Base-by-base conservation (phyloP, 2,113 vertebrate genomes). In the Eidolon helvum region DNA sequence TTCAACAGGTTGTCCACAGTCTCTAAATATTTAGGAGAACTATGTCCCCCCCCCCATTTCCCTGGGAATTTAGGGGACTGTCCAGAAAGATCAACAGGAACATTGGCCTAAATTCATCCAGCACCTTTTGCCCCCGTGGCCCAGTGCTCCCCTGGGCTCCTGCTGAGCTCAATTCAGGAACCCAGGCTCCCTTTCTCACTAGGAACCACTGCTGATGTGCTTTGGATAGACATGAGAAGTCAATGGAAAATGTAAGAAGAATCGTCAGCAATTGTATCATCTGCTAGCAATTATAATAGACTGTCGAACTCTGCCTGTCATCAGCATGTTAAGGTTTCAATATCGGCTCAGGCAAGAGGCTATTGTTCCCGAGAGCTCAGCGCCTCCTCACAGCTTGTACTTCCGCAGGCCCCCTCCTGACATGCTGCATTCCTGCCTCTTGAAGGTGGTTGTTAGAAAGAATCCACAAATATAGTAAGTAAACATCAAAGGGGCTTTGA, bases 401-500 rank as follows among this genome's bases (percentile, higher is more conserved):
- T 92, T 98, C 90, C 16, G 0, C 97, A 0, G 55, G n/a, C 83
- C 15, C 45, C 97, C 92, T 88, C 48, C 6, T 7, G 53, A 15
- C 28, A 1, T 24, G 90, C 96, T 75, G 6, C 35, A 61, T 92
- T 1, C 84, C 92, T 96, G 94, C 53, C 93, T 97, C 95, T 92
- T 68, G 0, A 92, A 50, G 90, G 40, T 84, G 87, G 80, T 63
- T 97, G 77, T 97, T 98, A 90, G 87, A 69, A 96, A 78, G 78
- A 71, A 97, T 93, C 97, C 97, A 28, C 93, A 96, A 98, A 98
- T 97, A 85, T 86, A 97, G 97, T 97, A 97, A 99, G 98, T 96
- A 98, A 98, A 98, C 98, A 98, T 98, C 98, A 99, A 99, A 99
- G 98, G 90, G 89, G 72, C 98, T 99, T 99, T 98, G 98, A 98